Base-by-base conservation (phyloP, 2,113 vertebrate species). In the Melanerpes formicivorus region DNA sequence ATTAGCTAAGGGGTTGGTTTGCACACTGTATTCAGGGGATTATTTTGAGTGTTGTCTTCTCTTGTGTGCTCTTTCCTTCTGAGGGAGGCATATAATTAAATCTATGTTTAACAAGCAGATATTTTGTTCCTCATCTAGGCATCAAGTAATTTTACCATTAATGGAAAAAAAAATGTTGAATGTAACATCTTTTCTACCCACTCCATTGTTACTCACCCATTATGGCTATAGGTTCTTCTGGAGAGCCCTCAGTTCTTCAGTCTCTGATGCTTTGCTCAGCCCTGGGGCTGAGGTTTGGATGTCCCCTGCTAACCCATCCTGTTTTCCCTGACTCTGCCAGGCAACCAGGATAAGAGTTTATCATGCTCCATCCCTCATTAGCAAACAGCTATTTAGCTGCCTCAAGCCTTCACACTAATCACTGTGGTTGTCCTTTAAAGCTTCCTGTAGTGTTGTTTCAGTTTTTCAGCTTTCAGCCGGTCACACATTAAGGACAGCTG, bases 311-410 rank as follows among this genome's bases (percentile, higher is more conserved):
- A 60, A 52, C 12, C 4, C 50, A 87, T 18, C 7, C 46, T 85
- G 1, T 84, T 92, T 91, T 90, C 84, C 59, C 79, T 74, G 58
- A 42, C 62, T 85, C 60, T 79, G n/a, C 73, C 80, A 71, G 56
- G 72, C 81, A 96, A 64, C 72, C 60, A 58, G 80, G 37, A 11
- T 56, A 83, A 63, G 46, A 80, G 65, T 80, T 92, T 69, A 54
- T 90, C 76, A 58, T 11, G 46, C 84, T 91, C 65, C 62, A 69
- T 93, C 50, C 84, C 69, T 91, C 76, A 40, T 93, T 95, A 93
- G 76, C 50, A 91, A 94, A 93, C 22, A 90, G 58, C 62, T 92
- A 72, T 92, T 92, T 90, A 83, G 83, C 81, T 72, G 85, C 87
- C 89, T 92, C 26, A 37, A 89, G 84, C 46, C 44, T 80, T 90